A percentile compares a stretch with the other conserved stretches of the same genome.
These are phyloP conservation scores for Neostethus bicornis DNA, from an alignment of 2,797 vertebrate genomes.

Conservation along the genomic window DNA sequence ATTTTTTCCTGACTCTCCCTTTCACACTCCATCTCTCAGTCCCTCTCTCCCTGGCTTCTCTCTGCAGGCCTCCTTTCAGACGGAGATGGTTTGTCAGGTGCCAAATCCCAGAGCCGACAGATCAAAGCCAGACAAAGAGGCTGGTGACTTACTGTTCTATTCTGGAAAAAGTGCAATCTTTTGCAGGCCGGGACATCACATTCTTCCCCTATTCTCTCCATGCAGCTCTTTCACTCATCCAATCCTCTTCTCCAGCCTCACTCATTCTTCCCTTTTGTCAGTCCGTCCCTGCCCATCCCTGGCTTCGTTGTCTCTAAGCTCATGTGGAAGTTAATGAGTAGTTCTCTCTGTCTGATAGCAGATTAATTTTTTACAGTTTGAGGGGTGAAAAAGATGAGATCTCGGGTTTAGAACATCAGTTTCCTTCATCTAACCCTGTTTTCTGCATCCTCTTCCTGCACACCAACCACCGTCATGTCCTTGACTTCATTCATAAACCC, in stretches of 20 bases:
- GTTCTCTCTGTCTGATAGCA: constrained; percentile 62
- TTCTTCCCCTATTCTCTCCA: constrained; percentile 66
- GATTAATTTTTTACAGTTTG: constrained; percentile 47
- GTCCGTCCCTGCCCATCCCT: constrained; percentile 36
- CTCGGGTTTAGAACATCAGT: constrained; percentile 40
- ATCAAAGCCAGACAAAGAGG: constrained; percentile 78
- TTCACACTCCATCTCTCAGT: constrained; percentile 42
- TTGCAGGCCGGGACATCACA: constrained; percentile 72
- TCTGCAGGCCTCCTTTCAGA: constrained; percentile 68
- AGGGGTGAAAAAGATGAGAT: constrained; percentile 32
- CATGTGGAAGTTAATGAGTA: constrained; percentile 67
- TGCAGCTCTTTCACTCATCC: constrained; percentile 73
- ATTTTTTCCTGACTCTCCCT: constrained; percentile 35
- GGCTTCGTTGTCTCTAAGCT: constrained; percentile 64
- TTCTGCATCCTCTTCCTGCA: too few species aligned
- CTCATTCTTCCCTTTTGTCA: constrained; percentile 62
- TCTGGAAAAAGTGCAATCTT: constrained; percentile 77
- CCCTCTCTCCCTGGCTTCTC: constrained; percentile 48
- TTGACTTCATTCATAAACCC: too few species aligned
- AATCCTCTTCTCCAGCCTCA: constrained; percentile 65
- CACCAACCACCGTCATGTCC: too few species aligned
- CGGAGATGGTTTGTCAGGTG: constrained; percentile 74
- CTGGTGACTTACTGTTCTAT: constrained; percentile 80
- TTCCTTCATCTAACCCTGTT: too few species aligned
- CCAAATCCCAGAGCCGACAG: constrained; percentile 72